These are phyloP conservation scores for Onychostruthus taczanowskii DNA, from an alignment of 2,113 vertebrate species.

Conservation along the genomic window DNA sequence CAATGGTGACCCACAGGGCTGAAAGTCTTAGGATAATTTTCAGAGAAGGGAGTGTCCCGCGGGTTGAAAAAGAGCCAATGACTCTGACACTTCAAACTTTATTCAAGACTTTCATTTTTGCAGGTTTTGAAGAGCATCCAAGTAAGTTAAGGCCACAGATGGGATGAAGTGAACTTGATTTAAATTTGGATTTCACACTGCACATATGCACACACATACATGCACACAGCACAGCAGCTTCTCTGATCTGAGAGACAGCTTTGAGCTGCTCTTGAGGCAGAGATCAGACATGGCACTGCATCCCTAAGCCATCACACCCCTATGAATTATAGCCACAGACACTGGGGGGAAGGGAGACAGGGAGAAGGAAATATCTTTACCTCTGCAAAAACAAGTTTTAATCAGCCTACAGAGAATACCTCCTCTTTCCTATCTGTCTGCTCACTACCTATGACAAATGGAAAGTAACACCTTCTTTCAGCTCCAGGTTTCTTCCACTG, in stretches of 20 bases:
- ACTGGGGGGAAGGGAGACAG: rapidly evolving
- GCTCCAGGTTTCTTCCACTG: neutral
- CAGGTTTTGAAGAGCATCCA: conserved; percentile 47
- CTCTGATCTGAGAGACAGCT: neutral
- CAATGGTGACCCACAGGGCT: rapidly evolving
- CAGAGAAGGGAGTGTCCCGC: neutral
- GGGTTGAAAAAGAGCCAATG: neutral
- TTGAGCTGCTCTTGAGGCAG: neutral
- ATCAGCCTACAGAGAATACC: neutral
- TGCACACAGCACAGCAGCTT: neutral
- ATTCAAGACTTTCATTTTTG: conserved; percentile 1
- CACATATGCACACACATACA: conserved; percentile 34
- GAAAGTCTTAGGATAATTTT: neutral
- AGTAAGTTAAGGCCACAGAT: conserved; percentile 49
- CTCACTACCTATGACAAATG: neutral
- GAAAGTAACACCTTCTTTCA: conserved; percentile 10
- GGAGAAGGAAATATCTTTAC: neutral
- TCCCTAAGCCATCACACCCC: neutral
- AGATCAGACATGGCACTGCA: neutral
- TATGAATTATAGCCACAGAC: neutral
- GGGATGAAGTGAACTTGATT: conserved; percentile 55
- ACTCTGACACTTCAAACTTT: neutral
- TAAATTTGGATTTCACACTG: conserved; percentile 60
- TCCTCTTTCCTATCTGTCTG: neutral
- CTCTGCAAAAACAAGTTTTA: neutral